A percentile compares a stretch with the other conserved stretches of the same genome.
These are phyloP conservation scores for Adelges cooleyi DNA, from an alignment of 1,140 invertebrate genomes.

Conservation along the genomic window DNA sequence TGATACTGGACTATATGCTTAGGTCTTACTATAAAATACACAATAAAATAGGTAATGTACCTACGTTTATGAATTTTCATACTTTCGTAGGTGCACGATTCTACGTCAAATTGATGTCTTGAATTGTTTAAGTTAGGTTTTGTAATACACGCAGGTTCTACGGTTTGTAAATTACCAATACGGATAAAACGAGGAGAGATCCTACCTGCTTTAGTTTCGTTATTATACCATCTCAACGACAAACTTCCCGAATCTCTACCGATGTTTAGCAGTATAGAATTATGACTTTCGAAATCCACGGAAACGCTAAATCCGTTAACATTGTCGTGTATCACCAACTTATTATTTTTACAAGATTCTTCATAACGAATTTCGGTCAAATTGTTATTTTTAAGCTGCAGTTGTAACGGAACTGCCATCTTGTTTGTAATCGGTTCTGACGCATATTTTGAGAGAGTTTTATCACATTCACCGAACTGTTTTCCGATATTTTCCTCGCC, in stretches of 20 bases:
- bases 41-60: not conserved
- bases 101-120: not conserved
- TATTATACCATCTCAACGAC: slow-evolving; percentile 16
- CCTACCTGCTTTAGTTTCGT: slow-evolving; percentile 6
- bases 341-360: not conserved
- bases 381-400: not conserved
- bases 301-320: slow-evolving; percentile 6
- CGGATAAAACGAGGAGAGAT: not conserved
- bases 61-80: not conserved
- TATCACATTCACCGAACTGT: not conserved
- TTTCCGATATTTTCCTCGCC: not conserved
- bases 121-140: not conserved
- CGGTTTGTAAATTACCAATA: not conserved
- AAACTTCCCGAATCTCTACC: slow-evolving; percentile 13
- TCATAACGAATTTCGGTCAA: not conserved
- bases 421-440: not conserved
- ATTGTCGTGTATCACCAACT: slow-evolving; percentile 16
- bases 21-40: not conserved
- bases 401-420: not conserved
- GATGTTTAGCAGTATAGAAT: slow-evolving; percentile 6
- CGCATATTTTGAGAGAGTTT: not conserved
- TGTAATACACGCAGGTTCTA: slow-evolving; percentile 7
- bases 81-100: not conserved
- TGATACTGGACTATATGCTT: not conserved
- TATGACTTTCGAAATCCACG: not conserved